phyloP scores from a whole-genome alignment of 2,113 vertebrate genomes.

The Podilymbus podiceps region DNA sequence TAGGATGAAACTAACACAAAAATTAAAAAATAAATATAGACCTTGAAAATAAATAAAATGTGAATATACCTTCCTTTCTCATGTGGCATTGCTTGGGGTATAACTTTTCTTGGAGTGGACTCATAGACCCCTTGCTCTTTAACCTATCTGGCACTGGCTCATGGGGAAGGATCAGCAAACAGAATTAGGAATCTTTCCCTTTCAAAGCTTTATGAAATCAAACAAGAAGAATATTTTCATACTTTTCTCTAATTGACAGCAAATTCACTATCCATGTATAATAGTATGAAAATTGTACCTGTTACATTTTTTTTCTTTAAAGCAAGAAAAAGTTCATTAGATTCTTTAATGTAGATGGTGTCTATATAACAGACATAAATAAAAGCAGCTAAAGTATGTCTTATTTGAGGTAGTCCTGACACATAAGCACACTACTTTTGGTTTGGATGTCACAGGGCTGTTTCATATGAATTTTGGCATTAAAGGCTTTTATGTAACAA shows the following conservation, averaged over 20 bases:
- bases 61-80: neutral
- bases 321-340: neutral
- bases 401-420: neutral
- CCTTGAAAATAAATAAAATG: neutral
- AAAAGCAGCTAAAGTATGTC: neutral
- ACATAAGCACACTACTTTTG: neutral
- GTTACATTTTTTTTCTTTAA: neutral
- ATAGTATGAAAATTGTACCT: neutral
- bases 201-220: neutral
- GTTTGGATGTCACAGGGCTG: fast-evolving
- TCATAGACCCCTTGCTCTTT: neutral
- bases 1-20: neutral
- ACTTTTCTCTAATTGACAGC: neutral
- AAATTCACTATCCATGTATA: neutral
- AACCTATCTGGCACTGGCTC: neutral
- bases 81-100: fast-evolving
- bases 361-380: neutral
- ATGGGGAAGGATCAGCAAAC: neutral
- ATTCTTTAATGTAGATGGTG: neutral
- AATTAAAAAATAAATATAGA: neutral
- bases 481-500: neutral
- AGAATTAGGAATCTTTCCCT: neutral
- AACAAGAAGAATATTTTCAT: neutral
- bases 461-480: neutral
- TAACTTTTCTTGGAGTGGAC: neutral